A percentile compares a stretch with the other conserved stretches of the same genome.
phyloP scores from a whole-genome alignment of 2,888 invertebrate species.

The Drosophila nr. perissopoda region DNA sequence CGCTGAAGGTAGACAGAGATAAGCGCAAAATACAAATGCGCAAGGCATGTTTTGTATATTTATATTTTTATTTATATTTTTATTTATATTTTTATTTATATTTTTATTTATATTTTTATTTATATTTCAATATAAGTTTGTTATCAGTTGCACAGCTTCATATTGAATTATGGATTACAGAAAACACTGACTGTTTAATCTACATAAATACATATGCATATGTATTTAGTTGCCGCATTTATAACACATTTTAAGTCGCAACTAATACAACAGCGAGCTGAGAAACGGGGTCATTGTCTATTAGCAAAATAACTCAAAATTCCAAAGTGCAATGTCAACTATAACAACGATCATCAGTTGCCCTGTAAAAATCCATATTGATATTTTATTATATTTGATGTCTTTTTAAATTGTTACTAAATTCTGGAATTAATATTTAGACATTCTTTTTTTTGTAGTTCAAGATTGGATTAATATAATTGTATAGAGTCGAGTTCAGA shows the following conservation, averaged over 20 bases:
- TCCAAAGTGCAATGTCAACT: slow-evolving; percentile 31
- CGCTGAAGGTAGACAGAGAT: slow-evolving; percentile 18
- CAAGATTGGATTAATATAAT: no score
- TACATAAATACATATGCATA: slow-evolving; percentile 3
- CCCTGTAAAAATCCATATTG: slow-evolving; percentile 9
- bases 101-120: not conserved
- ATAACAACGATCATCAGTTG: slow-evolving; percentile 23
- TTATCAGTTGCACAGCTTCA: slow-evolving; percentile 46
- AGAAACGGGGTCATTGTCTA: slow-evolving; percentile 67
- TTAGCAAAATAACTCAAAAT: slow-evolving; percentile 51
- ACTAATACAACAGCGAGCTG: slow-evolving; percentile 27
- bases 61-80: not conserved
- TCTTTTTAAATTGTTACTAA: not conserved
- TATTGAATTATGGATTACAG: slow-evolving; percentile 35
- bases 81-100: not conserved
- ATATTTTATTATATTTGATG: not conserved
- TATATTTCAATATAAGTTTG: slow-evolving; percentile 2
- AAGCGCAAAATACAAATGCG: slow-evolving; percentile 24
- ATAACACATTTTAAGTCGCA: slow-evolving; percentile 47
- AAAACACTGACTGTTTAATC: slow-evolving; percentile 13
- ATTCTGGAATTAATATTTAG: no score
- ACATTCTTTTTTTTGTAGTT: no score
- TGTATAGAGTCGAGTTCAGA: not conserved
- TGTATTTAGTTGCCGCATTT: slow-evolving; percentile 41
- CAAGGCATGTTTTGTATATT: slow-evolving; percentile 18